Evolutionary conservation across 1,140 invertebrate genomes (phyloP).

Genomic region (Coptotermes formosanus): DNA sequence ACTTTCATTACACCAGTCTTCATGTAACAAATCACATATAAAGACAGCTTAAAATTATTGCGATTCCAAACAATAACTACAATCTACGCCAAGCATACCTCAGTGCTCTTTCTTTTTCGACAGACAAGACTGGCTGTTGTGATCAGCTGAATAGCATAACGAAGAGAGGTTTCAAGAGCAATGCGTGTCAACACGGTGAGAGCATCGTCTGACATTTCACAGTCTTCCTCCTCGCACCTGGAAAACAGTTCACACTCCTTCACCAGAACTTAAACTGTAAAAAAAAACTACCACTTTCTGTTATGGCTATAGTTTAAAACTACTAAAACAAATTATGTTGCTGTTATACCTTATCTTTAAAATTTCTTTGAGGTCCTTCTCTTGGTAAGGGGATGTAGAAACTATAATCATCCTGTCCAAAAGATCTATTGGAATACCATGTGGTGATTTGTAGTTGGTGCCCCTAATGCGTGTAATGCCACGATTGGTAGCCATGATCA

Average conservation of each 20-base stretch:
- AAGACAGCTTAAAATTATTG: background rate
- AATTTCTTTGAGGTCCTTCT: constrained; percentile 89
- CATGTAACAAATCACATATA: background rate
- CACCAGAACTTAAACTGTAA: too few relatives aligned
- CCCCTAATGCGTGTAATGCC: constrained; percentile 95
- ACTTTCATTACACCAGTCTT: background rate
- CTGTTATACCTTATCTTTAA: constrained; percentile 73
- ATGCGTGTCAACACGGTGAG: constrained; percentile 89
- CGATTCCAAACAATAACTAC: too few relatives aligned
- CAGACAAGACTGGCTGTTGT: constrained; percentile 91
- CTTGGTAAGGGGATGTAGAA: constrained; percentile 82
- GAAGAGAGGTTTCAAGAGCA: constrained; percentile 86
- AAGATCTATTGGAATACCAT: constrained; percentile 95
- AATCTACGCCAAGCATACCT: constrained; percentile 48
- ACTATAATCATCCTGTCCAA: constrained; percentile 96
- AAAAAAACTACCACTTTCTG: background rate
- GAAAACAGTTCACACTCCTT: constrained; percentile 24
- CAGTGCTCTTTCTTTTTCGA: constrained; percentile 75
- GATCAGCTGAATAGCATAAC: constrained; percentile 98
- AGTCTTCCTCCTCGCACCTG: constrained; percentile 95
- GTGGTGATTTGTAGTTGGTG: constrained; percentile 90
- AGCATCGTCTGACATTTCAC: constrained; percentile 91
- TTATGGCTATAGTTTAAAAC: background rate
- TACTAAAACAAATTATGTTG: background rate
- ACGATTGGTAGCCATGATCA: constrained; percentile 99